A percentile compares a stretch with the other conserved stretches of the same genome.
Evolutionary conservation across 2,888 invertebrate species (phyloP).

Genomic region (Masnerella sp.): DNA sequence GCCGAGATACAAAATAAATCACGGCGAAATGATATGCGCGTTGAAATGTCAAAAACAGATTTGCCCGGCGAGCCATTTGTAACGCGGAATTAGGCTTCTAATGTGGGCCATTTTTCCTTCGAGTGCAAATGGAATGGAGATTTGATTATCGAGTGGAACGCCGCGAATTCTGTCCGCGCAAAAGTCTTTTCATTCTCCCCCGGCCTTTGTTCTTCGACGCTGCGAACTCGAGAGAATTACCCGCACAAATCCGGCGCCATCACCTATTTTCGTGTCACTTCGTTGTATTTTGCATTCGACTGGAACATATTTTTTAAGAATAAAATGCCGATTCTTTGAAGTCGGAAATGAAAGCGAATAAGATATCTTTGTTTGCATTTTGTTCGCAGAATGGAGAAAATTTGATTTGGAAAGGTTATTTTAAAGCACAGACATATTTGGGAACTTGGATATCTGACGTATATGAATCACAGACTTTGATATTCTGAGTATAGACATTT

Average conservation of each 20-base stretch:
- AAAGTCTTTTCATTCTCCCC: conserved; percentile 30
- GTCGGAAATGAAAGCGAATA: background rate
- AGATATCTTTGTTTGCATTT: too few species aligned
- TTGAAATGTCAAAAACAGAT: conserved; percentile 49
- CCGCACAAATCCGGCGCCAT: conserved; percentile 22
- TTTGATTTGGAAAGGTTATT: too few species aligned
- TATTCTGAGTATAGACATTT: too few species aligned
- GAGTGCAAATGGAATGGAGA: conserved; percentile 38
- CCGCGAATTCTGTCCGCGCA: conserved; percentile 2
- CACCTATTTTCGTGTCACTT: conserved; percentile 28
- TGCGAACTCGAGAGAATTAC: conserved; percentile 15
- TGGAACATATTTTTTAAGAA: background rate
- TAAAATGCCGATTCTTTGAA: too few species aligned
- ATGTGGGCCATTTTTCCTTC: conserved; percentile 36
- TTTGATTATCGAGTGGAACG: conserved; percentile 32
- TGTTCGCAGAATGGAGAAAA: too few species aligned
- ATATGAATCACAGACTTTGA: too few species aligned
- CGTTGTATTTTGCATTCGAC: background rate
- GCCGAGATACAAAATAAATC: conserved; percentile 35
- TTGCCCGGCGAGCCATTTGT: conserved; percentile 33
- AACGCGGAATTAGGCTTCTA: conserved; percentile 37
- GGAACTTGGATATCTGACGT: too few species aligned
- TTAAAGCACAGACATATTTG: too few species aligned
- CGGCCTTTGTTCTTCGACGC: conserved; percentile 20
- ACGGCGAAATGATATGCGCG: conserved; percentile 7